Base-by-base conservation (phyloP, 53 echinoderm and acorn worm genomes). In the Patiria pectinifera region DNA sequence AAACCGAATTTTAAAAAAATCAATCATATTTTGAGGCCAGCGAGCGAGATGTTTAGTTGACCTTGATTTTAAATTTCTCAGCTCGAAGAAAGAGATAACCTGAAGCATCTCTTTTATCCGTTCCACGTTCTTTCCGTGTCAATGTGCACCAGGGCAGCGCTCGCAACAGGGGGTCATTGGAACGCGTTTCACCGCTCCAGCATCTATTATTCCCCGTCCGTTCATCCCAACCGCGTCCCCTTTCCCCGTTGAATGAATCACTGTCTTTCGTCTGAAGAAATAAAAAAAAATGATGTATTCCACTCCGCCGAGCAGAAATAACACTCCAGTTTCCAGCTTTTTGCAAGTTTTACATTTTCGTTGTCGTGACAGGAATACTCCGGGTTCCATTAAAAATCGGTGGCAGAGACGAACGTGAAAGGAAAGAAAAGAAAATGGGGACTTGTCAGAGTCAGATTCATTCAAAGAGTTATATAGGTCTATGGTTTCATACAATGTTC, bases 301-400 rank as follows among this genome's bases (percentile, higher is more conserved):
- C 74, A 74, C 74, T 74, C 74, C 22, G 74, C 74, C 4, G 74
- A 74, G 74, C 19, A 74, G 74, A 23, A 74, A 74, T 74, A 74
- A 74, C 74, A 74, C 74, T 74, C 24, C 18, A 24, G 74, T 74
- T 74, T 74, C 74, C n/a, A 23, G 74, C 24, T 74, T 74, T 53
- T 74, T 74, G 74, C 74, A 74, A 74, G 2, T n/a, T 74, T 24
- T 74, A 14, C 74, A 74, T 74, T n/a, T 74, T 74, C 74, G 24
- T 8, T n/a, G 74, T 23, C 74, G 25, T 24, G 74, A 74, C 74
- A 23, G 2, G 74, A 74, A 74, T 74, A 23, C 24, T 21, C 74
- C 4, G 19, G n/a, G 9, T 22, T 22, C 4, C 15, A 3, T 24
- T 23, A 74, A 23, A 74, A 18, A 23, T 23, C 74, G 4, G 25